phyloP scores from a whole-genome alignment of 2,797 vertebrate species.

The Tokudaia tokunoshimensis region DNA sequence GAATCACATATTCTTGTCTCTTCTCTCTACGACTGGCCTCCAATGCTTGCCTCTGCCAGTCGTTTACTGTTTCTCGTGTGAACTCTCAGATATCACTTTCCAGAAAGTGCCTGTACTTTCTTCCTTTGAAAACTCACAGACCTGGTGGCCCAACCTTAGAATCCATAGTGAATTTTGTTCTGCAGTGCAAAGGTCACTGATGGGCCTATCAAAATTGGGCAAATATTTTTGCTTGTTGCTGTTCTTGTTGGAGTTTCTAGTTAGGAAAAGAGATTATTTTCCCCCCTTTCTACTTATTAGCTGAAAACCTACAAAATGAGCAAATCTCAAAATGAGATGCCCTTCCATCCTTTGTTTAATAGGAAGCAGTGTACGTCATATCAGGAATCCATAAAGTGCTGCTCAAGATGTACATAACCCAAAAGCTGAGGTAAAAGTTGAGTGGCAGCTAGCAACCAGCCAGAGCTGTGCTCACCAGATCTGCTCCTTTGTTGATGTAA shows the following conservation, averaged over 20 bases:
- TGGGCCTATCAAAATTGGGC: background rate
- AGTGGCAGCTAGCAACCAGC: background rate
- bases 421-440: background rate
- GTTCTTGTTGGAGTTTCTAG: slow-evolving; percentile 49
- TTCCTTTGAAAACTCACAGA: background rate
- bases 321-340: slow-evolving; percentile 19
- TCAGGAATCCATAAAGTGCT: background rate
- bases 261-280: slow-evolving; percentile 29
- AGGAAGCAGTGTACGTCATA: background rate
- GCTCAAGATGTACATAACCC: background rate
- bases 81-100: background rate
- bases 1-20: background rate
- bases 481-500: slow-evolving; percentile 37
- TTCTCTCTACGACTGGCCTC: background rate
- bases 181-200: slow-evolving; percentile 10
- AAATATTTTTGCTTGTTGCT: slow-evolving; percentile 20
- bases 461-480: background rate
- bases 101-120: background rate
- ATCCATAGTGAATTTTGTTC: background rate
- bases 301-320: slow-evolving; percentile 1
- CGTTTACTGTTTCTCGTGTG: background rate
- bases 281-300: slow-evolving; percentile 17
- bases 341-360: slow-evolving; percentile 22
- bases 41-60: background rate
- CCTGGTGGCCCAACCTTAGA: background rate